These are phyloP conservation scores for Cybosia mesomella DNA, from an alignment of 2,888 invertebrate genomes.

Conservation along the genomic window DNA sequence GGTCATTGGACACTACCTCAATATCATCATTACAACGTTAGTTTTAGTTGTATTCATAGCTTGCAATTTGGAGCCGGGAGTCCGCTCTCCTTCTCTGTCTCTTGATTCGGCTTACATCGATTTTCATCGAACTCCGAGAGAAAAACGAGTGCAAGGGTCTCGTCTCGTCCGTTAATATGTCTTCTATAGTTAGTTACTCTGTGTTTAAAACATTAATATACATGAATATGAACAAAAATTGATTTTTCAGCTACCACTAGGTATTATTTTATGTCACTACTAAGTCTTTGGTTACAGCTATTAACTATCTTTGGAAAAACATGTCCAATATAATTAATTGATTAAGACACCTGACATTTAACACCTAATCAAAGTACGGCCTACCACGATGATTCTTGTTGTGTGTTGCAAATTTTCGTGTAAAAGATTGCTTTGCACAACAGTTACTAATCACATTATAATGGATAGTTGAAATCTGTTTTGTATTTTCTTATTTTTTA, in stretches of 20 bases:
- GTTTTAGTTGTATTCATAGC: neutral
- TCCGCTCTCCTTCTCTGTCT: neutral
- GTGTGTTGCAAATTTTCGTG: constrained; percentile 1
- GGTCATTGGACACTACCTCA: neutral
- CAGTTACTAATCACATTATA: neutral
- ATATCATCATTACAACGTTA: neutral
- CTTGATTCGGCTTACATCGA: neutral
- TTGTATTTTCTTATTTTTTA: neutral
- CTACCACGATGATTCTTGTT: neutral
- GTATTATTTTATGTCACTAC: too few species aligned
- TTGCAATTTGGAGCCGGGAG: neutral
- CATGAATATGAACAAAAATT: too few species aligned
- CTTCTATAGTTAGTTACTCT: too few species aligned
- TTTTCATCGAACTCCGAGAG: neutral
- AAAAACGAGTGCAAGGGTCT: too few species aligned
- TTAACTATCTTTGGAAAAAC: neutral
- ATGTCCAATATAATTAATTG: neutral
- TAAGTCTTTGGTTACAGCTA: constrained; percentile 1
- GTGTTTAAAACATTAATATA: too few species aligned
- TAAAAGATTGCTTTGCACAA: constrained; percentile 1
- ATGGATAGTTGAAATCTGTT: constrained; percentile 1
- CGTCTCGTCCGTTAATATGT: too few species aligned
- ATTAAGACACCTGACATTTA: constrained; percentile 4
- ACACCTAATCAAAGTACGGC: neutral
- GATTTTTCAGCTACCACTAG: too few species aligned